Conservation (phyloP, 2,113 vertebrate species). For the Murina feae region DNA sequence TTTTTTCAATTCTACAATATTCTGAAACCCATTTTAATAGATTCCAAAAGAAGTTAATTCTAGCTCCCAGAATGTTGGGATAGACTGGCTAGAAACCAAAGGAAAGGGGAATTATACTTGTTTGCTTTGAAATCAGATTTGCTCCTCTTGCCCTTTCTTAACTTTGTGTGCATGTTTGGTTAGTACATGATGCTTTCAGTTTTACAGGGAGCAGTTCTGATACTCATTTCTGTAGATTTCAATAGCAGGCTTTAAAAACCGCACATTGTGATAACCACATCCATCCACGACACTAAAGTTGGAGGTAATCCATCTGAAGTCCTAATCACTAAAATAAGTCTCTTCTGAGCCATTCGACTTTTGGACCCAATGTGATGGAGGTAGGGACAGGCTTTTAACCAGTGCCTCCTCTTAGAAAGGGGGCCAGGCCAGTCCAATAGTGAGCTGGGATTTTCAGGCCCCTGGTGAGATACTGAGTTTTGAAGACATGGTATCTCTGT, state of each 20-base stretch:
- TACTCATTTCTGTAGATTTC: constrained; percentile 37
- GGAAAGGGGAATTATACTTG: neutral
- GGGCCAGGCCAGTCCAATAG: constrained; percentile 31
- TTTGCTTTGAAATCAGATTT: neutral
- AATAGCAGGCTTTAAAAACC: constrained; percentile 5
- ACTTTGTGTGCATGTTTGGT: neutral
- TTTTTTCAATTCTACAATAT: neutral
- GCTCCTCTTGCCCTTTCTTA: neutral
- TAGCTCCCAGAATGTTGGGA: neutral
- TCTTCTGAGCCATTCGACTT: neutral
- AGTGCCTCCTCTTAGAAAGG: neutral
- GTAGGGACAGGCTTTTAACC: constrained; percentile 40
- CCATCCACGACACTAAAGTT: neutral
- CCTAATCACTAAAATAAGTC: constrained; percentile 50
- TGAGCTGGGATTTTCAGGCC: neutral
- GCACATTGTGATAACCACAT: constrained; percentile 42
- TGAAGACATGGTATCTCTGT: constrained; percentile 32
- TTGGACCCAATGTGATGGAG: neutral
- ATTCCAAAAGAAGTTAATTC: neutral
- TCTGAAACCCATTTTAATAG: neutral
- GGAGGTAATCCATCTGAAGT: constrained; percentile 18
- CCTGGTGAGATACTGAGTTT: constrained; percentile 14
- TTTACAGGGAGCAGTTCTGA: constrained; percentile 7
- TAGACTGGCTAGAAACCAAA: neutral
- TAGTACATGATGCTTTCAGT: neutral